phyloP scores from a whole-genome alignment of 1,140 invertebrate species.

The Calycopis cecrops region DNA sequence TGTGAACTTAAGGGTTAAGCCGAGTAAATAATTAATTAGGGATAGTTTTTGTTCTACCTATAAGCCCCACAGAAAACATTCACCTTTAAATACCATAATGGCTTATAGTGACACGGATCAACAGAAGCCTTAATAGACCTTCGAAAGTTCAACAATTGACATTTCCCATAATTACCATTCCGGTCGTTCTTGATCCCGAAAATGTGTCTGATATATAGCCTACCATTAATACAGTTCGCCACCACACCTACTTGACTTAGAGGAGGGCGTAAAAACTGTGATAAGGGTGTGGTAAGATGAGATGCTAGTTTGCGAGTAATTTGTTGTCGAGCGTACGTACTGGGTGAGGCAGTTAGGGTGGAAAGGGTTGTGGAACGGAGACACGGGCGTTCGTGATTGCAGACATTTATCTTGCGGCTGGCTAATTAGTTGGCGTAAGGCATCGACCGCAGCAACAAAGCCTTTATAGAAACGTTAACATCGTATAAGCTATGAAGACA shows the following conservation, averaged over 20 bases:
- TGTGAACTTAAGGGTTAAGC: too few relatives aligned
- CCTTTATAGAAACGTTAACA: slow-evolving; percentile 12
- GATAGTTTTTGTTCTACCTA: too few relatives aligned
- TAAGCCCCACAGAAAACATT: background rate
- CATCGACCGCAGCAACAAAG: slow-evolving; percentile 15
- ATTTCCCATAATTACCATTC: slow-evolving; percentile 49
- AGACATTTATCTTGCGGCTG: slow-evolving; percentile 56
- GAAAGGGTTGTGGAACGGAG: slow-evolving; percentile 28
- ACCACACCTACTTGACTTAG: slow-evolving; percentile 23
- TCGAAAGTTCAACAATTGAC: slow-evolving; percentile 57
- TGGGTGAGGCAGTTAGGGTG: slow-evolving; percentile 19
- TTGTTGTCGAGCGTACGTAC: slow-evolving; percentile 30
- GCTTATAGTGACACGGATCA: slow-evolving; percentile 34
- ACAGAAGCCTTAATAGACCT: slow-evolving; percentile 33
- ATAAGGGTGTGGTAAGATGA: slow-evolving; percentile 28
- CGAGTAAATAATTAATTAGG: too few relatives aligned
- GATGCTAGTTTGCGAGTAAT: slow-evolving; percentile 36
- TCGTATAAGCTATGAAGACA: slow-evolving; percentile 2
- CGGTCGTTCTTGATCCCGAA: slow-evolving; percentile 22
- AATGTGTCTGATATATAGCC: slow-evolving; percentile 37
- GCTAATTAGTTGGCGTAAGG: slow-evolving; percentile 45
- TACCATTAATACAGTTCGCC: slow-evolving; percentile 39
- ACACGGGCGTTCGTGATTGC: slow-evolving; percentile 46
- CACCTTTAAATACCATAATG: slow-evolving; percentile 18
- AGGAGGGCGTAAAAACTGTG: slow-evolving; percentile 22